A percentile compares a stretch with the other conserved stretches of the same genome.
Evolutionary conservation across 2,888 invertebrate genomes (phyloP).

Genomic region (Standfussiana lucernea): DNA sequence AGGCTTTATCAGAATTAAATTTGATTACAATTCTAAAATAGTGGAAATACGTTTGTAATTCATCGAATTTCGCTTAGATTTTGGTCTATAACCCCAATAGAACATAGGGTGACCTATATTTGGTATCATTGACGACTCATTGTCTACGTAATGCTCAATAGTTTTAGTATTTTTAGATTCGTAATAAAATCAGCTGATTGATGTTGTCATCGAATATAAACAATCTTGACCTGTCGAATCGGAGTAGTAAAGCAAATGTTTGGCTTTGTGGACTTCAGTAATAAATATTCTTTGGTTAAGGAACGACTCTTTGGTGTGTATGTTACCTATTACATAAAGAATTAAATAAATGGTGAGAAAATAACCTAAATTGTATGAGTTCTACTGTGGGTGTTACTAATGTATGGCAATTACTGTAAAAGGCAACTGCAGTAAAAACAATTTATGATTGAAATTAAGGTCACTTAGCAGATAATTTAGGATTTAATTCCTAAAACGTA

Average conservation of each 20-base stretch:
- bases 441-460: not conserved
- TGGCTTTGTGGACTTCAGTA: slow-evolving; percentile 11
- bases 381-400: slow-evolving; percentile 6
- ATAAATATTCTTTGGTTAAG: slow-evolving; percentile 16
- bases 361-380: slow-evolving; percentile 4
- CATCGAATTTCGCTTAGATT: not conserved
- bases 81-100: not conserved
- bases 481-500: not conserved
- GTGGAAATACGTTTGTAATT: not conserved
- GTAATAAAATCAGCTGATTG: slow-evolving; percentile 61
- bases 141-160: slow-evolving; percentile 28
- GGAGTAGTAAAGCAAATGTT: slow-evolving; percentile 13
- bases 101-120: slow-evolving; percentile 47
- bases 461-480: not conserved
- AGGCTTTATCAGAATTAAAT: slow-evolving; percentile 15
- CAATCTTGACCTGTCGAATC: slow-evolving; percentile 22
- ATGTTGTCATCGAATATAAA: slow-evolving; percentile 48
- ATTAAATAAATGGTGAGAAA: not conserved
- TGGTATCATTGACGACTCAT: slow-evolving; percentile 13
- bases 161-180: slow-evolving; percentile 45
- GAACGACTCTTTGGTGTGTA: not conserved
- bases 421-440: not conserved
- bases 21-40: not conserved
- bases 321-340: not conserved
- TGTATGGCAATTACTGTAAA: not conserved